Percentiles rank a stretch among this genome's conserved stretches.
Conservation (phyloP, 1,140 invertebrate genomes). For the Elymnias hypermnestra region DNA sequence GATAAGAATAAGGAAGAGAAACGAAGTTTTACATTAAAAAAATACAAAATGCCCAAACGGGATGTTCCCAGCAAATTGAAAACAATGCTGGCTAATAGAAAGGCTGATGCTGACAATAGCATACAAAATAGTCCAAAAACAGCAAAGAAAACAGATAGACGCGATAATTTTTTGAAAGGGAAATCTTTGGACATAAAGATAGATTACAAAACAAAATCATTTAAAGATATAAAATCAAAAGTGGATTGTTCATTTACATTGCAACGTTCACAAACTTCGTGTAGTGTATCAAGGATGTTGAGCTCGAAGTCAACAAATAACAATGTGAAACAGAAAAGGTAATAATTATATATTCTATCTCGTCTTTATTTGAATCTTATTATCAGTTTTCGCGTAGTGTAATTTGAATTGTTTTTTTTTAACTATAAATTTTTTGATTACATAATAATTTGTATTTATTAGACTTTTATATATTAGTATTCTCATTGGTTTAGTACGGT, state of each 20-base stretch:
- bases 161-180: conserved; percentile 90
- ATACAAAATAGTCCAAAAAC: conserved; percentile 64
- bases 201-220: conserved; percentile 81
- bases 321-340: conserved; percentile 71
- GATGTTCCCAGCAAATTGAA: conserved; percentile 86
- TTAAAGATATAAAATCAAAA: conserved; percentile 89
- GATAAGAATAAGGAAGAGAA: conserved; percentile 76
- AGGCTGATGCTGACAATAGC: conserved; percentile 69
- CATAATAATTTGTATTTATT: too few relatives aligned
- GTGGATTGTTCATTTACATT: conserved; percentile 77
- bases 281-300: conserved; percentile 63
- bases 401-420: too few relatives aligned
- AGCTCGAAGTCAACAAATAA: conserved; percentile 63
- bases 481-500: too few relatives aligned
- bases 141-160: conserved; percentile 77
- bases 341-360: conserved; percentile 11
- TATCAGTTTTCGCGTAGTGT: too few relatives aligned
- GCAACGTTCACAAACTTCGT: conserved; percentile 67
- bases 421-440: too few relatives aligned
- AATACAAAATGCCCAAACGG: conserved; percentile 86
- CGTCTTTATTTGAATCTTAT: too few relatives aligned
- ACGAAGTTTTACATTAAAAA: conserved; percentile 77
- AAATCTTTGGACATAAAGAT: conserved; percentile 78
- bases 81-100: conserved; percentile 78
- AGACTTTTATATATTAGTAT: too few relatives aligned